phyloP scores from a whole-genome alignment of 2,797 vertebrate genomes.

The Emydoidea blandingii region DNA sequence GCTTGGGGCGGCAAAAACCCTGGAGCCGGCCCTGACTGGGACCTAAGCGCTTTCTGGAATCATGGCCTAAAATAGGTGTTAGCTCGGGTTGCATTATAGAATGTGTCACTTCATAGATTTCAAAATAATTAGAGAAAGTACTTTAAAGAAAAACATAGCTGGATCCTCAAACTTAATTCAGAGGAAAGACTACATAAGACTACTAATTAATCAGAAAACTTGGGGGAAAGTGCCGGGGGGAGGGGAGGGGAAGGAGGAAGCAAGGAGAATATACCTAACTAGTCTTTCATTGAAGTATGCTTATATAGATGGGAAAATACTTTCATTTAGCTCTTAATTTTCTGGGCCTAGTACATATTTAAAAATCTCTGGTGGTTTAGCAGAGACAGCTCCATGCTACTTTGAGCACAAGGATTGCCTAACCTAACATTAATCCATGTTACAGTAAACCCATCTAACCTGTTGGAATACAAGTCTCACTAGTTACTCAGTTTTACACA shows the following conservation, averaged over 20 bases:
- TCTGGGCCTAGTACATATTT: background rate
- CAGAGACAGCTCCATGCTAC: background rate
- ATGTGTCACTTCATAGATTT: background rate
- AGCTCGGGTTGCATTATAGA: too few species aligned
- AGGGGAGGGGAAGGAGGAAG: too few species aligned
- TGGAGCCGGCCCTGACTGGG: too few species aligned
- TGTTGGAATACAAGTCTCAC: background rate
- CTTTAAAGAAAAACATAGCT: too few species aligned
- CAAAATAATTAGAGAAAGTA: background rate
- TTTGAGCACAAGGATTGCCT: background rate
- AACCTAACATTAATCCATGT: background rate
- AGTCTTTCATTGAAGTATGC: background rate
- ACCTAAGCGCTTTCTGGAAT: background rate
- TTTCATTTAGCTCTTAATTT: background rate
- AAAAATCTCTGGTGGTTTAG: background rate
- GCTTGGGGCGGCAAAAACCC: too few species aligned
- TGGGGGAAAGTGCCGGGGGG: too few species aligned
- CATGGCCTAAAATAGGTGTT: background rate
- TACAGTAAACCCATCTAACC: background rate
- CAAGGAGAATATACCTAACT: too few species aligned
- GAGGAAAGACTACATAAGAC: too few species aligned
- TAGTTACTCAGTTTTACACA: background rate
- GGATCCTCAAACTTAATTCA: too few species aligned
- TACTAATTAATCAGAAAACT: too few species aligned
- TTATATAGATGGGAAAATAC: background rate